These are phyloP conservation scores for Orestias chungarensis DNA, from an alignment of 2,797 vertebrate genomes.

Conservation along the genomic window DNA sequence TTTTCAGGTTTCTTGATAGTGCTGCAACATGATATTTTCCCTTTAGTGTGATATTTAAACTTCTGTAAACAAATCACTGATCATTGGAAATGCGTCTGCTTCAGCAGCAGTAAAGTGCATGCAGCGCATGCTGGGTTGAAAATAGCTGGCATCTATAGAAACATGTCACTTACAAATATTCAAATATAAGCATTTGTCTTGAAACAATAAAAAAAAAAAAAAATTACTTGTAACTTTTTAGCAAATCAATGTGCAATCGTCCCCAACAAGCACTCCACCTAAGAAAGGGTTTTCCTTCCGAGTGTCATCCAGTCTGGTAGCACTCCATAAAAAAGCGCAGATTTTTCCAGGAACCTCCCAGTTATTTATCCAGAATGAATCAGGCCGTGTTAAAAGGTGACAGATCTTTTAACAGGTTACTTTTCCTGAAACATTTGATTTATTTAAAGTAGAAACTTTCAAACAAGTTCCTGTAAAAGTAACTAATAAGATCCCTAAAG, in stretches of 20 bases:
- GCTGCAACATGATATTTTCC: conserved; percentile 34
- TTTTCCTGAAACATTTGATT: neutral
- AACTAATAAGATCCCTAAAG: neutral
- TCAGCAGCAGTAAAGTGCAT: conserved; percentile 67
- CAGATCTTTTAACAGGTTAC: neutral
- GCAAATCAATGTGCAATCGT: conserved; percentile 36
- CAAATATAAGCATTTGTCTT: conserved; percentile 34
- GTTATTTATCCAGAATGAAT: neutral
- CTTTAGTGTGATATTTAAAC: conserved; percentile 53
- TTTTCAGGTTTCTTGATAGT: conserved; percentile 8
- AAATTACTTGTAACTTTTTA: conserved; percentile 24
- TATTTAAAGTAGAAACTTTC: neutral
- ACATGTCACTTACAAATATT: conserved; percentile 41
- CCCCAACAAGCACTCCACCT: conserved; percentile 22
- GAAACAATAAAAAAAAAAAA: conserved; percentile 19
- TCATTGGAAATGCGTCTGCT: conserved; percentile 30
- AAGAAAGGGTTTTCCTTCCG: conserved; percentile 13
- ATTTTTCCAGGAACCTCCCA: neutral
- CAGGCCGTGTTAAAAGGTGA: neutral
- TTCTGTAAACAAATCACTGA: conserved; percentile 33
- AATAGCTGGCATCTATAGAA: conserved; percentile 42
- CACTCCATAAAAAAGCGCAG: neutral
- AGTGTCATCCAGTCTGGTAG: neutral
- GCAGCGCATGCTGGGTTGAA: conserved; percentile 53
- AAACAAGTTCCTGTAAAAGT: neutral